Base-by-base conservation (phyloP, 1,140 invertebrate genomes). In the Aphis gossypii region DNA sequence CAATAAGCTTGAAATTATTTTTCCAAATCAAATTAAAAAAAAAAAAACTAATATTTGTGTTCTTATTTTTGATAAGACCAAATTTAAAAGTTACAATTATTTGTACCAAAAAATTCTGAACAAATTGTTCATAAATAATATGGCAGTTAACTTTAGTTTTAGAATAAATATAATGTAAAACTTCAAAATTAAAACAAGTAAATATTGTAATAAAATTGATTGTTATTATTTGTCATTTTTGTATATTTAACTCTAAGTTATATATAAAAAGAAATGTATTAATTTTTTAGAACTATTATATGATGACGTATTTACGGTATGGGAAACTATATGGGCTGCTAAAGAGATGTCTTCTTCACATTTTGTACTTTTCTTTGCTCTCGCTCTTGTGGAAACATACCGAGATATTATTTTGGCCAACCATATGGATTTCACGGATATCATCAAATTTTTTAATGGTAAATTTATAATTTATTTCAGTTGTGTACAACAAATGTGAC, bases 401-500 rank as follows among this genome's bases (percentile, higher is more conserved):
- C 95, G 98, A 90, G 98, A 99, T 95, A 98, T 99, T 94, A 99
- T 99, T 82, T 96, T 99, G 60, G 97, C 98, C 93, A 99, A 99
- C 95, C 97, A 97, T 94, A 99, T 99, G 98, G 98, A 99, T 95
- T 99, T 99, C 95, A 99, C 98, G 1, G 99, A 99, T 95, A 98
- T 99, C 94, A 99, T 99, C 95, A 99, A 99, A 95, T 99, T 99
- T 95, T 99, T 99, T 95, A 99, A 99, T 96, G 98, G 98, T 98
- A 95, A 51, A 95, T 95, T 95, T 68, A 20, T 9, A 48, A 51
- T 60, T 76, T 18, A 76, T 76, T 68, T 68, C 30, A 68, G 14
- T n/a, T 76, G 11, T 7, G 14, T 18, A 2, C 30, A 68, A 68
- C 0, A 9, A 30, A 68, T 11, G 14, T 68, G n/a, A 0, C n/a